phyloP scores from a whole-genome alignment of 2,113 vertebrate genomes.

The Phaethornis superciliosus region DNA sequence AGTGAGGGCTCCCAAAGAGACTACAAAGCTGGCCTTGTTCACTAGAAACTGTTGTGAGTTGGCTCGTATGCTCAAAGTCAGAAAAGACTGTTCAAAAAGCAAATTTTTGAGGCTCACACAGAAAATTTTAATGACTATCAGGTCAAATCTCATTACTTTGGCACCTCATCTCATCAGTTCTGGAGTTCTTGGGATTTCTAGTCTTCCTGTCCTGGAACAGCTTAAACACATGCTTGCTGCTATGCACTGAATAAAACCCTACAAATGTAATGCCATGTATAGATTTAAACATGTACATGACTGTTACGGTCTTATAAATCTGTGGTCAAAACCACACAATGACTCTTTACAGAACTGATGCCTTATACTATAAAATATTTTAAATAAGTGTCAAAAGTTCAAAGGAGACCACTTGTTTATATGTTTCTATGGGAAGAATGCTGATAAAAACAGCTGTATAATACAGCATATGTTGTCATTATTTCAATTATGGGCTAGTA shows the following conservation, averaged over 20 bases:
- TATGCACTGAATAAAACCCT: not conserved
- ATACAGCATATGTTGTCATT: not conserved
- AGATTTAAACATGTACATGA: not conserved
- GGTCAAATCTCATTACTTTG: not conserved
- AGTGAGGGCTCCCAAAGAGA: slow-evolving; percentile 41
- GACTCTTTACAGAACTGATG: not conserved
- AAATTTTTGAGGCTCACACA: slow-evolving; percentile 4
- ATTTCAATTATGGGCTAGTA: not conserved
- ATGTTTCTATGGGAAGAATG: not conserved
- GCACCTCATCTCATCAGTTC: not conserved
- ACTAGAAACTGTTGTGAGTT: slow-evolving; percentile 1
- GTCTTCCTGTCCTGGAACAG: not conserved
- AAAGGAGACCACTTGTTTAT: not conserved
- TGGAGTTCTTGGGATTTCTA: not conserved
- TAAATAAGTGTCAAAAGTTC: not conserved
- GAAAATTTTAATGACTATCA: slow-evolving; percentile 20
- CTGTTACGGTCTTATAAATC: no score
- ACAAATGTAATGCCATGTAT: not conserved
- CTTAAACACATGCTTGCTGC: not conserved
- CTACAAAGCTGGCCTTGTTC: slow-evolving; percentile 35
- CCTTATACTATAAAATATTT: not conserved
- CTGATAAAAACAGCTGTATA: not conserved
- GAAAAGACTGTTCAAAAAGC: slow-evolving; percentile 14
- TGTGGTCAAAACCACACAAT: no score
- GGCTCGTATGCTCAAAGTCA: not conserved